Conservation (phyloP, 2,113 vertebrate species). For the Ia io region DNA sequence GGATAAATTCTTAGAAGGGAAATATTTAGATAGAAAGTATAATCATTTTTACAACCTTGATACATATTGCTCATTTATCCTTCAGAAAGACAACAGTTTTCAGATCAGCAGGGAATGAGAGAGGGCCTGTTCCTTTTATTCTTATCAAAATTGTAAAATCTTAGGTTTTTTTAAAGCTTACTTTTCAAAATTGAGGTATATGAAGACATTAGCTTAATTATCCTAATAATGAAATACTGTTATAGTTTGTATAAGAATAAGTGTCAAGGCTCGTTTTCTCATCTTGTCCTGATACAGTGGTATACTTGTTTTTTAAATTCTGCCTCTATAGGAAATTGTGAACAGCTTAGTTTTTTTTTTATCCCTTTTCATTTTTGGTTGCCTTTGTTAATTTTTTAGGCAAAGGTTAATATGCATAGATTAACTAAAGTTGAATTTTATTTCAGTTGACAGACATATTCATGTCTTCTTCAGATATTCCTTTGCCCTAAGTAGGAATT, state of each 20-base stretch:
- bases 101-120: not conserved
- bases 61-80: not conserved
- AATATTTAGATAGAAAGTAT: not conserved
- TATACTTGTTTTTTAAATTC: not conserved
- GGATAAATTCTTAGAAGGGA: not conserved
- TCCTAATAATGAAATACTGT: not conserved
- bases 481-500: not conserved
- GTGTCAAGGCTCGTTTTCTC: not conserved
- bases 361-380: not conserved
- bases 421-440: constrained; percentile 10
- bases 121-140: not conserved
- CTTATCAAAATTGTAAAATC: not conserved
- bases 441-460: not conserved
- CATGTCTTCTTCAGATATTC: not conserved
- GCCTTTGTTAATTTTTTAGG: not conserved
- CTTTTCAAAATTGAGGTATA: not conserved
- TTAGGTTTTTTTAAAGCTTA: not conserved
- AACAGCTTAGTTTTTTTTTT: not conserved
- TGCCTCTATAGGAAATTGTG: not conserved
- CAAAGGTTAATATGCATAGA: not conserved
- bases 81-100: not conserved
- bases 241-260: not conserved
- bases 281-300: not conserved
- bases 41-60: not conserved
- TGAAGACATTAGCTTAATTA: not conserved